Evolutionary conservation across 2,888 invertebrate species (phyloP).

Genomic region (Phaedon cochleariae): DNA sequence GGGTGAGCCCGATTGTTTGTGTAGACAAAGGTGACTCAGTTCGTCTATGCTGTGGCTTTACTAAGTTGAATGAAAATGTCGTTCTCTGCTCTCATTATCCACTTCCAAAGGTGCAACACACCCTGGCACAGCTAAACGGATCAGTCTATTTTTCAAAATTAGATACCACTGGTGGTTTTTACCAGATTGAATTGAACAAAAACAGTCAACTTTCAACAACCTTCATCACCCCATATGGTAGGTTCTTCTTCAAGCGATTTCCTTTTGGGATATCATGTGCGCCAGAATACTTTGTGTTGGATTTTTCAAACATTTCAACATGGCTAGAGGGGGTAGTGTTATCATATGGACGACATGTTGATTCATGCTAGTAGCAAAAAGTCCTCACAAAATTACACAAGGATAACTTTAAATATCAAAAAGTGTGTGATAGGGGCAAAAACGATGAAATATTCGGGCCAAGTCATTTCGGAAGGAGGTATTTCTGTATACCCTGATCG

Average conservation of each 20-base stretch:
- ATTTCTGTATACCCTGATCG: background rate
- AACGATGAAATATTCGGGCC: background rate
- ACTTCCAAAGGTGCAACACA: constrained; percentile 42
- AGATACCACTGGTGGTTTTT: constrained; percentile 25
- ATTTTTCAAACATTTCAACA: background rate
- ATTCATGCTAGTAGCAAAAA: constrained; percentile 32
- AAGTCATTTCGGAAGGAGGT: background rate
- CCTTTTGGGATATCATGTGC: constrained; percentile 3
- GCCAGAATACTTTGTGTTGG: constrained; percentile 5
- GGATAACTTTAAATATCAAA: background rate
- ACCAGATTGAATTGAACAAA: constrained; percentile 22
- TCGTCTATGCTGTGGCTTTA: constrained; percentile 35
- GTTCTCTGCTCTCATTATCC: constrained; percentile 23
- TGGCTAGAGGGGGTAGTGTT: background rate
- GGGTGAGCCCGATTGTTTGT: constrained; percentile 23
- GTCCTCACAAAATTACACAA: background rate
- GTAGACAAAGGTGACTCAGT: constrained; percentile 14
- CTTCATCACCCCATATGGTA: constrained; percentile 10
- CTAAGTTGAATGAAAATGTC: constrained; percentile 34
- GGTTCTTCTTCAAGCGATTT: constrained; percentile 1
- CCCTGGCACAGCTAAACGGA: constrained; percentile 38
- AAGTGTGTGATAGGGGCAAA: background rate
- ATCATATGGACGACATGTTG: constrained; percentile 9
- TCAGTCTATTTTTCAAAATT: constrained; percentile 38
- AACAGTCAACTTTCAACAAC: constrained; percentile 10